Evolutionary conservation across 2,113 vertebrate genomes (phyloP), one percentile per base, ranked within the genome.

Genomic region (Pelusios castaneus): DNA sequence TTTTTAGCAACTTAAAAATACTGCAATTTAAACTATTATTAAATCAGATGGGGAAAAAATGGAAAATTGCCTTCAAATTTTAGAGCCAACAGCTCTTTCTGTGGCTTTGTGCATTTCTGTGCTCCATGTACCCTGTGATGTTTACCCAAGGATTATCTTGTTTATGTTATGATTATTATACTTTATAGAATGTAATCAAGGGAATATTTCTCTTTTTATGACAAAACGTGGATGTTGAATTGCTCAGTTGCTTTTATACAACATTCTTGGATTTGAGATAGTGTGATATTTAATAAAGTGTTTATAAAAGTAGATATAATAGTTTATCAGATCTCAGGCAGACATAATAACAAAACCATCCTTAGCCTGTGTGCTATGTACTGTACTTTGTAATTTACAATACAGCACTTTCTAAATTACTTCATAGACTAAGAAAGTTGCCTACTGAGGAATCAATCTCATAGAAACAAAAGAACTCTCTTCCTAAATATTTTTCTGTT

Each of bases 61-160:
- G 3, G 90, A 95, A 96, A 95, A 95, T 80, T 88, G 49, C 45
- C 92, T 96, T 84, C 54, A 89, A 84, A 7, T 47, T 91, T 93
- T 80, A 94, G 1, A 93, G 84, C 54, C 94, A 96, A 92, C 91
- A 95, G 95, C 90, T 81, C 92, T 96, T 95, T 87, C 87, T 92
- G 29, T 90, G 82, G 82, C 84, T 95, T 79, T 82, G 76, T 97
- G 87, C 82, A 87, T 90, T 95, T 96, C 92, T 97, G 85, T 79
- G 75, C 82, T 96, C 45, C 90, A n/a, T 56, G 82, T 58, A 89
- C 86, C 85, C 94, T 96, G 41, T 85, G 88, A 77, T 96, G 91
- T 94, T 98, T 96, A 97, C 94, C 88, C 79, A 95, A 97, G 91
- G 90, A 97, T 96, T 96, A 97, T 97, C 96, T 97, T 97, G 95